Conservation (phyloP, 2,797 vertebrate species). For the Austrolebias charrua region DNA sequence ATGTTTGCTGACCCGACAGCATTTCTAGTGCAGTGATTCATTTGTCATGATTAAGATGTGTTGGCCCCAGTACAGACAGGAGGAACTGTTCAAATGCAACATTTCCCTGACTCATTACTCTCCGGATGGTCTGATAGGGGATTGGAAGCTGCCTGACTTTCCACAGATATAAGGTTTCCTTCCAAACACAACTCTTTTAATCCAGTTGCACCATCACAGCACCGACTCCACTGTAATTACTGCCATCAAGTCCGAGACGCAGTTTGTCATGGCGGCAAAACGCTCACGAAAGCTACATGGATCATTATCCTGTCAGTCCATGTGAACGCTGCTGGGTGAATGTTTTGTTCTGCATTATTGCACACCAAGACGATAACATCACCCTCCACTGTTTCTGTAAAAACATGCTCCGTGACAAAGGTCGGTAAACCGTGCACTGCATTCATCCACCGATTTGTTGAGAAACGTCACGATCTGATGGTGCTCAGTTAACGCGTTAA, state of each 20-base stretch:
- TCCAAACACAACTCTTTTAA: slow-evolving; percentile 36
- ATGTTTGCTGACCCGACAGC: slow-evolving; percentile 28
- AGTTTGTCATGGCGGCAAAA: slow-evolving; percentile 36
- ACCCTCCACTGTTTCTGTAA: slow-evolving; percentile 12
- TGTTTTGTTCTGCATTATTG: slow-evolving; percentile 13
- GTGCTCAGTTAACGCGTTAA: too few species aligned
- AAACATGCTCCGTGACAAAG: slow-evolving; percentile 20
- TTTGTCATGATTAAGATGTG: slow-evolving; percentile 48
- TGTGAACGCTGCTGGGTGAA: slow-evolving; percentile 22
- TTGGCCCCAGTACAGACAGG: slow-evolving; percentile 21
- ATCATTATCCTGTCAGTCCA: slow-evolving; percentile 45
- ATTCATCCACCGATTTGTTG: too few species aligned
- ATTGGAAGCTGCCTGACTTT: slow-evolving; percentile 14
- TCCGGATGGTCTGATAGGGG: slow-evolving; percentile 32
- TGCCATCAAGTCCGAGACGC: slow-evolving; percentile 38
- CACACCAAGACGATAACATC: slow-evolving; percentile 8
- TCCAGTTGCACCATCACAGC: slow-evolving; percentile 53
- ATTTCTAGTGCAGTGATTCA: slow-evolving; percentile 33
- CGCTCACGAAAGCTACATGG: slow-evolving; percentile 40
- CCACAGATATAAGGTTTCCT: slow-evolving; percentile 35
- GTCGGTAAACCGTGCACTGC: slow-evolving; percentile 23
- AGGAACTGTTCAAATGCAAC: slow-evolving; percentile 27
- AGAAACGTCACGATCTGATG: too few species aligned
- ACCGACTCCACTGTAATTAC: slow-evolving; percentile 55
- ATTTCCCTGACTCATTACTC: slow-evolving; percentile 66